Percentiles rank a stretch among this genome's conserved stretches.
Conservation (phyloP, 2,888 invertebrate genomes). For the Diaphora mendica region DNA sequence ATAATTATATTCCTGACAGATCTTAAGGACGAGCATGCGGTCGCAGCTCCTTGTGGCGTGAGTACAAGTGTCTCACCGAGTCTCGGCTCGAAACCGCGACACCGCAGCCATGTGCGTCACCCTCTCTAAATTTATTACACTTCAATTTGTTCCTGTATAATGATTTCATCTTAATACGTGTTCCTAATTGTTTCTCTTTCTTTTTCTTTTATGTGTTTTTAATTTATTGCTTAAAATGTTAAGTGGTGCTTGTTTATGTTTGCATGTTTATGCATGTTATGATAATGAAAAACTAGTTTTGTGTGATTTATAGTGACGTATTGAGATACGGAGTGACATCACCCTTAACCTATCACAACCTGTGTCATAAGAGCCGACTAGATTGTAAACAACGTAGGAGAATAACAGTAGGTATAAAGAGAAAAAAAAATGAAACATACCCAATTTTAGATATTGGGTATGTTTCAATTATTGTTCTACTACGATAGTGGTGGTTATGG, state of each 20-base stretch:
- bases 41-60: conserved; percentile 13
- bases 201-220: neutral
- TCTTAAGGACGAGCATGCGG: conserved; percentile 8
- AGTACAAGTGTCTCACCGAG: conserved; percentile 19
- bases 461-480: too few relatives aligned
- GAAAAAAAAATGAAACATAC: too few relatives aligned
- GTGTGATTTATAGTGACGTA: too few relatives aligned
- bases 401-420: too few relatives aligned
- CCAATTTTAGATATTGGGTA: too few relatives aligned
- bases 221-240: neutral
- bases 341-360: too few relatives aligned
- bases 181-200: neutral
- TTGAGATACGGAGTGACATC: neutral
- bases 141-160: conserved; percentile 29
- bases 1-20: conserved; percentile 1
- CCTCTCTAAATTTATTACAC: conserved; percentile 38
- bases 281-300: too few relatives aligned
- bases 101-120: conserved; percentile 28
- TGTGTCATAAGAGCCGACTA: too few relatives aligned
- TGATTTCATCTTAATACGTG: neutral
- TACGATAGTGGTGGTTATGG: too few relatives aligned
- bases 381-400: too few relatives aligned
- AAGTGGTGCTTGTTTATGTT: too few relatives aligned
- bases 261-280: too few relatives aligned
- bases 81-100: conserved; percentile 29